A percentile compares a stretch with the other conserved stretches of the same genome.
phyloP scores from a whole-genome alignment of 2,113 vertebrate species.

The Poeciliopsis turrubarensis region DNA sequence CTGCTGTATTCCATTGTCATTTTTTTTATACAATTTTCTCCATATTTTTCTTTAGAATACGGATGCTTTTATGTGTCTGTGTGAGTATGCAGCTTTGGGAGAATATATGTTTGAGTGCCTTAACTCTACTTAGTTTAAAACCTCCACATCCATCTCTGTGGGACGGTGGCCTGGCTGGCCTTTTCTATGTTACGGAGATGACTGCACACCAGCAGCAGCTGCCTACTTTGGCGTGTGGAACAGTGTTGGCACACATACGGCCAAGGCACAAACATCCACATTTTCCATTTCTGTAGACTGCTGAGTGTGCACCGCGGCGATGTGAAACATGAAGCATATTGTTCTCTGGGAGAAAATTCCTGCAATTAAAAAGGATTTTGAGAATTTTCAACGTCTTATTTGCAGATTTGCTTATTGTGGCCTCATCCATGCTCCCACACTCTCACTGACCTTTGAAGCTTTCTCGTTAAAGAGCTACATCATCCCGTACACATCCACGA shows the following conservation, averaged over 20 bases:
- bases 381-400: neutral
- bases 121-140: slow-evolving; percentile 67
- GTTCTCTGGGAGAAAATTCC: slow-evolving; percentile 16
- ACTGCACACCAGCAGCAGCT: slow-evolving; percentile 52
- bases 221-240: slow-evolving; percentile 57
- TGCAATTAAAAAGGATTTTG: slow-evolving; percentile 14
- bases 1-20: slow-evolving; percentile 36
- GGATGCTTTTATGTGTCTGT: slow-evolving; percentile 19
- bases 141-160: slow-evolving; percentile 66
- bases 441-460: slow-evolving; percentile 55
- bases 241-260: slow-evolving; percentile 34
- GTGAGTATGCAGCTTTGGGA: slow-evolving; percentile 1
- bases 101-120: slow-evolving; percentile 47
- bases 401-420: slow-evolving; percentile 2
- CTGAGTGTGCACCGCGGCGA: slow-evolving; percentile 29
- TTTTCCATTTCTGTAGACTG: neutral
- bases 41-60: slow-evolving; percentile 34
- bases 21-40: slow-evolving; percentile 8
- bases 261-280: slow-evolving; percentile 4
- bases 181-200: slow-evolving; percentile 48
- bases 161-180: slow-evolving; percentile 56
- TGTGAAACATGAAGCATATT: slow-evolving; percentile 22
- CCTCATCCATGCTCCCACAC: slow-evolving; percentile 4
- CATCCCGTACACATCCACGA: slow-evolving; percentile 42
- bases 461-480: slow-evolving; percentile 55